Evolutionary conservation across 92 coral and sea anemone species (phyloP).

Genomic region (Epizoanthus scotinus): DNA sequence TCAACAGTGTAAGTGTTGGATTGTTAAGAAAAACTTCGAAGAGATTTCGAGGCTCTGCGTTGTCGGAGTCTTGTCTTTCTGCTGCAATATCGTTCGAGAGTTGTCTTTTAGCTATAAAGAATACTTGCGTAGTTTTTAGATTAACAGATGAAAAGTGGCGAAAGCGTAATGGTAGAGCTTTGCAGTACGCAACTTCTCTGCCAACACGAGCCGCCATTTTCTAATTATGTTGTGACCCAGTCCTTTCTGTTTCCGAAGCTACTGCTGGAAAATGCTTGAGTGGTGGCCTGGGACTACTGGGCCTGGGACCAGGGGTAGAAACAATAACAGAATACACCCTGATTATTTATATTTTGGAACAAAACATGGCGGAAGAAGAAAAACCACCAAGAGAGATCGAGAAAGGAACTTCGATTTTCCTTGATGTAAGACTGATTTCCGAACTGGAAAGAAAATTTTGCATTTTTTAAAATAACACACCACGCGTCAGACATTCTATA

Average conservation of each 20-base stretch:
- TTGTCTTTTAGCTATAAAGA: constrained; percentile 31
- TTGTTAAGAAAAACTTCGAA: constrained; percentile 82
- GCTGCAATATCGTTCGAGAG: constrained; percentile 21
- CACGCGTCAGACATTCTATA: background rate
- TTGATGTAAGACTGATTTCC: constrained; percentile 58
- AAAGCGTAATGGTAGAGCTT: background rate
- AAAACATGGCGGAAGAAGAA: constrained; percentile 58
- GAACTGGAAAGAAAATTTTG: background rate
- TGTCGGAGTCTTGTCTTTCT: constrained; percentile 40
- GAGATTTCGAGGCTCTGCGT: constrained; percentile 54
- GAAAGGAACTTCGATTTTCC: constrained; percentile 67
- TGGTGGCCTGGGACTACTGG: too few species aligned
- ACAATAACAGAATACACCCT: too few species aligned
- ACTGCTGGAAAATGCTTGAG: too few species aligned
- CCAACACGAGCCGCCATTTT: constrained; percentile 27
- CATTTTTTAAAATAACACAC: background rate
- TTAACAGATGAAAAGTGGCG: background rate
- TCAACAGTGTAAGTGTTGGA: constrained; percentile 60
- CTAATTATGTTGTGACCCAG: too few species aligned
- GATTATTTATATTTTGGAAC: background rate
- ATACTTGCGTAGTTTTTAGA: background rate
- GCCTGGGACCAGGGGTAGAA: too few species aligned
- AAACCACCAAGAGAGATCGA: constrained; percentile 31
- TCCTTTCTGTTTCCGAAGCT: too few species aligned
- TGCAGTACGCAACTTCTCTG: background rate